These are phyloP conservation scores for Drosophila ochracea DNA, from an alignment of 2,888 invertebrate genomes.

Conservation along the genomic window DNA sequence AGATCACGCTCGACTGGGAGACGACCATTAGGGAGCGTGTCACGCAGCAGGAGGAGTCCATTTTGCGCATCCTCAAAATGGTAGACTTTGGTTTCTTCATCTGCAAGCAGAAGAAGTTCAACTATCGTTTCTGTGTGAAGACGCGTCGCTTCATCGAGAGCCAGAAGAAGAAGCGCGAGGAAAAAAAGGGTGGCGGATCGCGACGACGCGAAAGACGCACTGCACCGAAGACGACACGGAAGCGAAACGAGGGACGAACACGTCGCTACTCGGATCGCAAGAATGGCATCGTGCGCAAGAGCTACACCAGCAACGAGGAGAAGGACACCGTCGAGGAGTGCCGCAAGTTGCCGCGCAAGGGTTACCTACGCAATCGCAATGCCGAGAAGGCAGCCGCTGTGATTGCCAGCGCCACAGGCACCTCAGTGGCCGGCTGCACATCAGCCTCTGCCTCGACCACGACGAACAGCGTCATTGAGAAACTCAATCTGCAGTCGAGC, in stretches of 20 bases:
- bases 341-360: conserved; percentile 84
- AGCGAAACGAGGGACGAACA: conserved; percentile 83
- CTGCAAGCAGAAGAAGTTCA: conserved; percentile 85
- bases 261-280: conserved; percentile 84
- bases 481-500: conserved; percentile 82
- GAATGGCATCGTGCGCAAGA: conserved; percentile 84
- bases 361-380: conserved; percentile 84
- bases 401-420: conserved; percentile 65
- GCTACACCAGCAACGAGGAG: conserved; percentile 85
- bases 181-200: conserved; percentile 81
- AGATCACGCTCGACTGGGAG: conserved; percentile 90
- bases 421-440: conserved; percentile 77
- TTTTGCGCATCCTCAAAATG: conserved; percentile 91
- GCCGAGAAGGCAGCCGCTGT: conserved; percentile 79
- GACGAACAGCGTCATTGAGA: conserved; percentile 82
- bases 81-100: conserved; percentile 90
- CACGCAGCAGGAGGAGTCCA: conserved; percentile 88
- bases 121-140: conserved; percentile 85
- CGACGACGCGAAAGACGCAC: conserved; percentile 83
- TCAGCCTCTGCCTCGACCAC: conserved; percentile 81
- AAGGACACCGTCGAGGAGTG: conserved; percentile 85
- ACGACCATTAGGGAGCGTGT: conserved; percentile 84
- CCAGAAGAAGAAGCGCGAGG: conserved; percentile 84
- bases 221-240: conserved; percentile 82
- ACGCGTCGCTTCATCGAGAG: conserved; percentile 82